Base-by-base conservation (phyloP, 2,113 vertebrate genomes). In the Condylura cristata region DNA sequence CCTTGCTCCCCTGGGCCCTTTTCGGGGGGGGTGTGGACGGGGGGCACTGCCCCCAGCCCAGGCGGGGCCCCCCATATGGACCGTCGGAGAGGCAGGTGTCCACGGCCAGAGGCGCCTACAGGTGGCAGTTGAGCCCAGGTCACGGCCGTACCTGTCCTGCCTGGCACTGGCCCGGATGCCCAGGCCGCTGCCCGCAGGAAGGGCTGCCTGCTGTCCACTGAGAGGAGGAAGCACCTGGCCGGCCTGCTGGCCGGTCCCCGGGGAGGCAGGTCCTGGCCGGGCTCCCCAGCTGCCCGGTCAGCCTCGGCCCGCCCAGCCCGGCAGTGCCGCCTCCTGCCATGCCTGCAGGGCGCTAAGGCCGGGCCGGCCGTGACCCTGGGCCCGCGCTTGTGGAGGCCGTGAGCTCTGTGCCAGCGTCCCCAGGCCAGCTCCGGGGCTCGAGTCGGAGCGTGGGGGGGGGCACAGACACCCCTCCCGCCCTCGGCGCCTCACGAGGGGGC, bases 201-300 rank as follows among this genome's bases (percentile, higher is more conserved):
- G 24, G 72, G 72, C 89, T 22, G 41, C 13, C 26, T 56, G 46
- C 60, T 53, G 48, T 83, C 82, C 60, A 7, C 0, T 89, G 82
- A 74, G 68, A 79, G 91, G 58, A 82, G 65, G 93, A 91, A 93
- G 92, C 74, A 44, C 41, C 80, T 76, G 76, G 58, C 58, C 26
- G 9, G 76, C 70, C 53, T 46, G 22, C 46, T 7, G 2, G 75
- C 75, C 20, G 2, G 22, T 30, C 56, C 22, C 44, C 11, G 0
- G n/a, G 65, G 79, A 39, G 20, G 58, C 32, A 32, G 63, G 71
- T 82, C 22, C 37, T 41, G 44, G 70, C 37, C 0, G 4, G 28
- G 39, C 6, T 30, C 82, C n/a, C 16, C n/a, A 56, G 46, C 12
- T 1, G 28, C 22, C 65, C 0, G 13, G 34, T 18, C 34, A 79